Conservation (phyloP, 2,888 invertebrate species). For the Lycocerus yunnanus region DNA sequence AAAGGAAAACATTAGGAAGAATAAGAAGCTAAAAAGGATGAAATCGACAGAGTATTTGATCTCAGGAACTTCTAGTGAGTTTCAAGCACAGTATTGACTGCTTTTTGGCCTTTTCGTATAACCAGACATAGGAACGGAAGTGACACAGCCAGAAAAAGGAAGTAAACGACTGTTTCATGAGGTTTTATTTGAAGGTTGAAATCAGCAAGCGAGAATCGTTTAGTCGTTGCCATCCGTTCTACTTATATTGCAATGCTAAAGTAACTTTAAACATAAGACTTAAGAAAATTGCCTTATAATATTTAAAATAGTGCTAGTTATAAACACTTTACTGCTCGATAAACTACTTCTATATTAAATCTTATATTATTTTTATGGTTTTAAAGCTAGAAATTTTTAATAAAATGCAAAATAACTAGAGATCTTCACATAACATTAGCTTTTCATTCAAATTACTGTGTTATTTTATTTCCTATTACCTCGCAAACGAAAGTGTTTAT, state of each 20-base stretch:
- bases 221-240: conserved; percentile 43
- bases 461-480: neutral
- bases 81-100: conserved; percentile 44
- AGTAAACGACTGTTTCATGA: conserved; percentile 46
- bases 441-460: neutral
- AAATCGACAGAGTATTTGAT: conserved; percentile 35
- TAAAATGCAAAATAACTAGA: conserved; percentile 24
- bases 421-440: neutral
- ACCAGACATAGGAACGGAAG: conserved; percentile 43
- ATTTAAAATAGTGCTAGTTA: conserved; percentile 35
- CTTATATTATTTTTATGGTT: conserved; percentile 12
- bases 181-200: conserved; percentile 48
- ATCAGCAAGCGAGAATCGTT: conserved; percentile 48
- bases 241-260: conserved; percentile 44
- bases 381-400: conserved; percentile 16
- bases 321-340: conserved; percentile 30
- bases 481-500: neutral
- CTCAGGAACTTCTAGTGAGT: conserved; percentile 38
- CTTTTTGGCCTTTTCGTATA: conserved; percentile 38
- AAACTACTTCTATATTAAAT: conserved; percentile 21
- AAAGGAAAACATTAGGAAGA: conserved; percentile 22
- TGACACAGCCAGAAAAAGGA: conserved; percentile 47
- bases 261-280: conserved; percentile 40
- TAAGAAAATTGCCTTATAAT: conserved; percentile 41
- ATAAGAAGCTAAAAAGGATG: conserved; percentile 3